Percentiles rank a stretch among this genome's conserved stretches.
Evolutionary conservation across 2,113 vertebrate genomes (phyloP).

Genomic region (Pygoscelis antarcticus): DNA sequence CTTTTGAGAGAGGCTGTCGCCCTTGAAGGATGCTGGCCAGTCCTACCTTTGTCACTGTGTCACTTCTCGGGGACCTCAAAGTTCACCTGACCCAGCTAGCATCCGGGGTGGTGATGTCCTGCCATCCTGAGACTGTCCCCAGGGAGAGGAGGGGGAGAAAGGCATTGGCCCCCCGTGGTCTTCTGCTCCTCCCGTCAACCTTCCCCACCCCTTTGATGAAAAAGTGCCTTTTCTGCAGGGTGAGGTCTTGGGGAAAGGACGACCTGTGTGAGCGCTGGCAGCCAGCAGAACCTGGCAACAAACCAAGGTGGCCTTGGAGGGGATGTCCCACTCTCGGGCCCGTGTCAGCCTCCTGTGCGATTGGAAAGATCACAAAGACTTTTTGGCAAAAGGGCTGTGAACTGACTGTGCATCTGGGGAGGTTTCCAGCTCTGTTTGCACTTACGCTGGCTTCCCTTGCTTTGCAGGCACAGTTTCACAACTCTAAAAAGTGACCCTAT

Average conservation of each 20-base stretch:
- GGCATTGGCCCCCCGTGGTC: accelerated
- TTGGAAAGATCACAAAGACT: not conserved
- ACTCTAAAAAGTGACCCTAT: not conserved
- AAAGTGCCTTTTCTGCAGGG: not conserved
- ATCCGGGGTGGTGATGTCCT: not conserved
- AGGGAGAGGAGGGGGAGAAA: not conserved
- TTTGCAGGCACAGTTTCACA: slow-evolving; percentile 11
- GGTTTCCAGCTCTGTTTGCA: not conserved
- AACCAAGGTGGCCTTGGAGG: not conserved
- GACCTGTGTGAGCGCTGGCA: not conserved
- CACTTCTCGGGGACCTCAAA: not conserved
- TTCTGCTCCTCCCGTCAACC: not conserved
- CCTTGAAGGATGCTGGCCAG: not conserved
- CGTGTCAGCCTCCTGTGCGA: not conserved
- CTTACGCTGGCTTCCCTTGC: not conserved
- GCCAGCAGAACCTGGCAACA: not conserved
- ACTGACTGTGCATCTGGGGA: not conserved
- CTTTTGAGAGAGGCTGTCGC: not conserved
- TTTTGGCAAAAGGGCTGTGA: not conserved
- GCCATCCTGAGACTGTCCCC: not conserved
- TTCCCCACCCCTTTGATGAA: not conserved
- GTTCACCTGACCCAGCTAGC: not conserved
- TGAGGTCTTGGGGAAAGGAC: not conserved
- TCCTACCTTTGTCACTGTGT: not conserved
- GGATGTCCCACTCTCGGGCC: not conserved